Evolutionary conservation across 2,113 vertebrate genomes (phyloP), one percentile per base, ranked within the genome.

Genomic region (Halcyon malimbica): DNA sequence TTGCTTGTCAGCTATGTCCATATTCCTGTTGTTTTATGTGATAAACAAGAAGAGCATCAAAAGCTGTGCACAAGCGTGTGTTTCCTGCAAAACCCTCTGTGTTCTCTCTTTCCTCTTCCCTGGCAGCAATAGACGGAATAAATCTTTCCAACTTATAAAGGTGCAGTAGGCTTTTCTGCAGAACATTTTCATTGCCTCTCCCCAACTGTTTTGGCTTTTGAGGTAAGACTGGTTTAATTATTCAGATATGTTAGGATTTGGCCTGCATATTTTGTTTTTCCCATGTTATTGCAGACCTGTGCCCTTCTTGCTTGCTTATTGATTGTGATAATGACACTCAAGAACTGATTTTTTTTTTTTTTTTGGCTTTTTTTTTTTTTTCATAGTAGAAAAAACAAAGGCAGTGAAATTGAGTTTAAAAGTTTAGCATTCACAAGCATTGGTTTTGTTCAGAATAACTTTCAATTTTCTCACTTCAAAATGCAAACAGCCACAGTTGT

Each of bases 381-480:
- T 44, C 54, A 11, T 67, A n/a, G 71, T 60, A 90, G 75, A 80
- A 94, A 96, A 79, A 67, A 5, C 33, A 79, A 87, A 85, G 62
- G 29, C 42, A 85, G 37, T 77, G 70, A 91, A 93, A 93, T 16
- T 25, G 16, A 91, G 54, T 88, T 96, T 89, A 65, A 91, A 89
- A 83, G 69, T 73, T 85, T 83, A 94, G 53, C 51, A 68, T 94
- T 91, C 71, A 85, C 12, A 78, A 75, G 69, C 56, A 71, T 8
- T 95, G 91, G 56, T 87, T 96, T 95, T 78, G 69, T 75, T 81
- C 76, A 60, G 35, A 92, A 71, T 89, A 87, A 94, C 93, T 96
- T 95, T 95, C 90, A 73, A 83, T 97, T 96, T 96, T 96, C 91
- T 91, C 20, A 13, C 90, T 96, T 95, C 70, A 87, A 91, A 90